phyloP scores from a whole-genome alignment of 2,113 vertebrate genomes.

The Leuciscus idus region DNA sequence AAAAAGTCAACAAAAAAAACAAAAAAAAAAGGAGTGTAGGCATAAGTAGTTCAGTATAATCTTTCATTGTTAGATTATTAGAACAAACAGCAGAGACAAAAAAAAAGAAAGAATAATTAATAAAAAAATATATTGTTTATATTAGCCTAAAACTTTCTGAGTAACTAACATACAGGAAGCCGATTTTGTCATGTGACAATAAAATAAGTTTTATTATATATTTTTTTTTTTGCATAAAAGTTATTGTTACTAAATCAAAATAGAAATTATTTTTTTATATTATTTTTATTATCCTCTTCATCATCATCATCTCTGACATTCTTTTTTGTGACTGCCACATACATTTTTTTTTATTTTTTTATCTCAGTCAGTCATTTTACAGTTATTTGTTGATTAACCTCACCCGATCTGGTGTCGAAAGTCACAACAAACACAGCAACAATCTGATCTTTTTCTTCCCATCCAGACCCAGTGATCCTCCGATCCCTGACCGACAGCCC shows the following conservation, averaged over 20 bases:
- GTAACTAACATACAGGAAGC: neutral
- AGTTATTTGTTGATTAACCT: constrained; percentile 54
- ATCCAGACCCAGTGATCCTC: constrained; percentile 73
- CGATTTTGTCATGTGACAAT: neutral
- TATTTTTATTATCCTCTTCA: neutral
- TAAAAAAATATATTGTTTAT: neutral
- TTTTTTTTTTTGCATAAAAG: too few relatives aligned
- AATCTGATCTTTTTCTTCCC: constrained; percentile 92
- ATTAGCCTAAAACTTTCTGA: neutral
- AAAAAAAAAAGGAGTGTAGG: too few relatives aligned
- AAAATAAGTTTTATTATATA: neutral
- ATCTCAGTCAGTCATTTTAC: neutral
- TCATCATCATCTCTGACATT: neutral
- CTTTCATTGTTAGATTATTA: neutral
- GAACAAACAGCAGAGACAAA: neutral
- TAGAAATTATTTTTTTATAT: too few relatives aligned
- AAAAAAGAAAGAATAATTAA: neutral
- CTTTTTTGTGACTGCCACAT: neutral
- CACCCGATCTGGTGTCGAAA: constrained; percentile 93
- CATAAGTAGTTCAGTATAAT: neutral
- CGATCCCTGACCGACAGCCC: constrained; percentile 64
- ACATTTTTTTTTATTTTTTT: neutral
- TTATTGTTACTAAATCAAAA: too few relatives aligned
- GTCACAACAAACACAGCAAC: constrained; percentile 94
- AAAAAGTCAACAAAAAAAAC: neutral